Conservation (phyloP, 1,140 invertebrate species). For the Bombyx mandarina region DNA sequence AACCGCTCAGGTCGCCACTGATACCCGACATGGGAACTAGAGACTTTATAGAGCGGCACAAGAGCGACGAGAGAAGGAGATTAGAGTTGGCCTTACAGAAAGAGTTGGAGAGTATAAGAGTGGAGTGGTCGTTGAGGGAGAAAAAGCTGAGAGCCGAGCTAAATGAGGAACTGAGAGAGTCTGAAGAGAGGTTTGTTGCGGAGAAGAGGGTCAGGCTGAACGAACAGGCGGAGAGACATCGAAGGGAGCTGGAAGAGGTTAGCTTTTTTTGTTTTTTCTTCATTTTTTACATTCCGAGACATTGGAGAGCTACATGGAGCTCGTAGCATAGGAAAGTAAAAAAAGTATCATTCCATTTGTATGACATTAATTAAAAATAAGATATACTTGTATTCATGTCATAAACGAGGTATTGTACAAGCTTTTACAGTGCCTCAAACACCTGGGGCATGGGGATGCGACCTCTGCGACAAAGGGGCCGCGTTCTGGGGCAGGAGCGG, state of each 20-base stretch:
- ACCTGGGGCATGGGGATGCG: too few relatives aligned
- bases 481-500: too few relatives aligned
- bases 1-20: constrained; percentile 42
- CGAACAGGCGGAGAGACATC: constrained; percentile 66
- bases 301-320: too few relatives aligned
- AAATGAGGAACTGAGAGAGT: constrained; percentile 67
- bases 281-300: too few relatives aligned
- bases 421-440: too few relatives aligned
- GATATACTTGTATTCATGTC: too few relatives aligned
- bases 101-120: constrained; percentile 51
- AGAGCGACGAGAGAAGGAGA: constrained; percentile 52
- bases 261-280: constrained; percentile 3
- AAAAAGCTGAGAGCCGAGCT: constrained; percentile 65
- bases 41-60: constrained; percentile 49
- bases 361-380: too few relatives aligned
- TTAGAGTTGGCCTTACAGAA: constrained; percentile 52
- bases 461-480: too few relatives aligned
- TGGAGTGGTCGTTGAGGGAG: constrained; percentile 59
- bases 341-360: too few relatives aligned
- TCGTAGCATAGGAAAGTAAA: too few relatives aligned
- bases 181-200: constrained; percentile 69
- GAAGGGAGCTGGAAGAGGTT: constrained; percentile 70
- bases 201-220: constrained; percentile 65
- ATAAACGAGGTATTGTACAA: too few relatives aligned
- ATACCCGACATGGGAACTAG: constrained; percentile 46